Base-by-base conservation (phyloP, 2,888 invertebrate species). In the Agrochola macilenta region DNA sequence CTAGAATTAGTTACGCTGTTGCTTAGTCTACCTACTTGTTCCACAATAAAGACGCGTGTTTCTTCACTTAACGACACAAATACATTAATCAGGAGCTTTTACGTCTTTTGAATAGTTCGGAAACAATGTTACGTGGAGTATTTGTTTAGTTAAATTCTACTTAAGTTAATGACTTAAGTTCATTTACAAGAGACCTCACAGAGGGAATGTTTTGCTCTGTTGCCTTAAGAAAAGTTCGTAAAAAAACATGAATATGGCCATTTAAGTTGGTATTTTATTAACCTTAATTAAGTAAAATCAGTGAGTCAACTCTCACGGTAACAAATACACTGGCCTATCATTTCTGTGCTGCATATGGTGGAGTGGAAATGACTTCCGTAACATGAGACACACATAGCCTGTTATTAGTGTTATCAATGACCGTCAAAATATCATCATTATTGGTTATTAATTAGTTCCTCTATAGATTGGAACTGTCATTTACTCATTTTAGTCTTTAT, bases 1-100 rank as follows among this genome's bases (percentile, higher is more conserved):
- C 95, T 91, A 93, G 94, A 95, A 96, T 96, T 96, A 95, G 96
- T 95, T 95, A 95, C 96, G 96, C 96, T 88, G 94, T 95, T 94
- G 95, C 94, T 94, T 93, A 95, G 89, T 95, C 94, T 93, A 94
- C 94, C 94, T 93, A 94, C 94, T 95, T 94, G 93, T 92, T 93
- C 91, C 90, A 95, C 93, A 93, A 93, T 94, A 93, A 93, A 94
- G 92, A 94, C 90, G 91, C 88, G 89, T 91, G 95, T 95, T 95
- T 95, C 95, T 94, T 94, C 94, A 95, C 92, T 91, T 91, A 92
- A 92, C 92, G 94, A 94, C 94, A 93, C 93, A 92, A 91, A 93
- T 94, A 92, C 93, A 94, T 94, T 93, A 94, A 95, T 93, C 92
- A 93, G 86, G 82, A 88, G 90, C 88, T 90, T 92, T 91, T 88